Evolutionary conservation across 2,888 invertebrate genomes (phyloP), one percentile per base, ranked within the genome.

Genomic region (Pseudococcus viburni): DNA sequence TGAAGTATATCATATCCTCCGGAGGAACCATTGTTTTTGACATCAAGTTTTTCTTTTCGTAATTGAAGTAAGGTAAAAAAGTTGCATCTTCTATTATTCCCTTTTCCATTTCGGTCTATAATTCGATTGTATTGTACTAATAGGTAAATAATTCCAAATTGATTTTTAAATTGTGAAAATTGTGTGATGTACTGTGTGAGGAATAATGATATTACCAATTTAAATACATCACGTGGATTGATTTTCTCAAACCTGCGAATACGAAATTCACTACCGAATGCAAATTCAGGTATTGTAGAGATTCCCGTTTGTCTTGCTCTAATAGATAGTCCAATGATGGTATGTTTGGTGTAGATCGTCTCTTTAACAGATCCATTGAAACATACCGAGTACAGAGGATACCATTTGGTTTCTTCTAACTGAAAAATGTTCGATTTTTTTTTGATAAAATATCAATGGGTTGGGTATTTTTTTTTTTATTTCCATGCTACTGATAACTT

Each of bases 11-110:
- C 68, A 68, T 68, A 26, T 68, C 68, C 15, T 3, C 26, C 4
- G 22, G 68, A 68, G 68, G 68, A 26, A 68, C 68, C 11, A 68
- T 1, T 22, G 68, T 22, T 68, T n/a, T 68, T 11, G 22, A 7
- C 26, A 68, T 26, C 11, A 68, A 68, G n/a, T 68, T 68, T 68
- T 68, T 68, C 26, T 68, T 68, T 68, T 68, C 68, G 15, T 68
- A 26, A 26, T 68, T 68, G 26, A 68, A 68, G 11, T 26, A 68
- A 26, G 68, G 26, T 26, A 68, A 0, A 12, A 68, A 68, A 4
- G 68, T 19, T 26, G 68, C 9, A 26, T 68, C 68, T 26, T 8
- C 68, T 26, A 68, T 68, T 26, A 68, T 68, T 26, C 68, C 68
- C 26, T 26, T 22, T 68, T 68, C 26, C 26, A 26, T 22, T 8